A percentile compares a stretch with the other conserved stretches of the same genome.
These are phyloP conservation scores for Drosophila paramelanica DNA, from an alignment of 2,888 invertebrate genomes.

Conservation along the genomic window DNA sequence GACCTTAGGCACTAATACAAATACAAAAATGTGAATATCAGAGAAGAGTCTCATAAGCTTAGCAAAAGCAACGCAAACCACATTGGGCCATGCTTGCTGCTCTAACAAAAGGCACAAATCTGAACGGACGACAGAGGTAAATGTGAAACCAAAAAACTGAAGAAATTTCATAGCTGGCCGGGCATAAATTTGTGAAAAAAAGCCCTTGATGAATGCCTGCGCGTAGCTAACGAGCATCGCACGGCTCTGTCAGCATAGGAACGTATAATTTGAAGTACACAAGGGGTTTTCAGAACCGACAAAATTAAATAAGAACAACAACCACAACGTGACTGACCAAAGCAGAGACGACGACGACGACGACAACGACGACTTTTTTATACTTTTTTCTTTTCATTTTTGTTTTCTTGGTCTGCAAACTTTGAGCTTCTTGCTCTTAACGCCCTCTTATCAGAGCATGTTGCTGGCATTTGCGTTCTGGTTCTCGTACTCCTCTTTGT, in stretches of 20 bases:
- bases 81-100: constrained; percentile 51
- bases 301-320: constrained; percentile 25
- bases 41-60: constrained; percentile 3
- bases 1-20: constrained; percentile 57
- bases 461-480: constrained; percentile 22
- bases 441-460: constrained; percentile 61
- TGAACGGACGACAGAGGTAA: constrained; percentile 26
- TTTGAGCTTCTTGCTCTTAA: constrained; percentile 47
- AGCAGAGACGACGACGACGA: constrained; percentile 28
- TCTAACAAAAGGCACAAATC: constrained; percentile 59
- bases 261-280: constrained; percentile 69
- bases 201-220: constrained; percentile 71
- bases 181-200: constrained; percentile 46
- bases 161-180: constrained; percentile 38
- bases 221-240: constrained; percentile 31
- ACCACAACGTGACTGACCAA: constrained; percentile 40
- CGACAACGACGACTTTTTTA: constrained; percentile 20
- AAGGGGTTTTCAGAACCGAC: constrained; percentile 41
- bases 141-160: constrained; percentile 23
- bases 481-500: constrained; percentile 14
- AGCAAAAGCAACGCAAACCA: constrained; percentile 57
- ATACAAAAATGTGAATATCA: constrained; percentile 3
- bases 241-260: constrained; percentile 43
- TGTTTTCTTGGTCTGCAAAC: constrained; percentile 48
- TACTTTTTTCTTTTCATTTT: not conserved